Base-by-base conservation (phyloP, 35 echinoderm and acorn worm species). In the Lytechinus pictus region DNA sequence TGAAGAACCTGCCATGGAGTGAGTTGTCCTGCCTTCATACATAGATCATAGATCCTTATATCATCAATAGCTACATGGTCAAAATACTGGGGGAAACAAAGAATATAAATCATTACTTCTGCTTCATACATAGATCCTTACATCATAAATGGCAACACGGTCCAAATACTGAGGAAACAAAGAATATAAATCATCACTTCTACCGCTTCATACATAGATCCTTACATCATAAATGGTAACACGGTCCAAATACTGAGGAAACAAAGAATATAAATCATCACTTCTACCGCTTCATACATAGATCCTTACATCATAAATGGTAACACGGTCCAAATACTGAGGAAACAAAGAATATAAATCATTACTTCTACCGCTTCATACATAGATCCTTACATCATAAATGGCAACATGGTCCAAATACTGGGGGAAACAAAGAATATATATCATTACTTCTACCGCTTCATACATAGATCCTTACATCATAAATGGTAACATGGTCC, bases 381-480 rank as follows among this genome's bases (percentile, higher is more conserved):
- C 56, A 58, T 58, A 58, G 11, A 97, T 92, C 10, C 97, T 54
- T 27, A 55, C 86, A 89, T 97, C 97, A 52, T 96, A 94, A 72
- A 97, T 97, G 56, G 95, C 52, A 14, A 97, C 91, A 87, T 97
- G 94, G 72, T 97, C 95, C 95, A 97, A 97, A 89, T 97, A 97
- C 95, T 97, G 72, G 72, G 14, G 89, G 54, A 94, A 54, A 44
- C 33, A 53, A 79, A 79, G 21, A n/a, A 24, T 6, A 79, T 24
- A 79, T 0, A n/a, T 79, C 4, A 79, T 79, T 13, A 58, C 56
- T 58, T 10, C 9, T 13, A 2, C 5, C 9, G 9, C 9, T 44
- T 58, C 13, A 2, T 8, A 58, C 56, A 58, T 58, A 58, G 11
- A 97, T 92, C 10, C 97, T 54, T 27, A 55, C 86, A 89, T 97